Conservation (phyloP, 2,888 invertebrate species). For the Xiphydria camelus region DNA sequence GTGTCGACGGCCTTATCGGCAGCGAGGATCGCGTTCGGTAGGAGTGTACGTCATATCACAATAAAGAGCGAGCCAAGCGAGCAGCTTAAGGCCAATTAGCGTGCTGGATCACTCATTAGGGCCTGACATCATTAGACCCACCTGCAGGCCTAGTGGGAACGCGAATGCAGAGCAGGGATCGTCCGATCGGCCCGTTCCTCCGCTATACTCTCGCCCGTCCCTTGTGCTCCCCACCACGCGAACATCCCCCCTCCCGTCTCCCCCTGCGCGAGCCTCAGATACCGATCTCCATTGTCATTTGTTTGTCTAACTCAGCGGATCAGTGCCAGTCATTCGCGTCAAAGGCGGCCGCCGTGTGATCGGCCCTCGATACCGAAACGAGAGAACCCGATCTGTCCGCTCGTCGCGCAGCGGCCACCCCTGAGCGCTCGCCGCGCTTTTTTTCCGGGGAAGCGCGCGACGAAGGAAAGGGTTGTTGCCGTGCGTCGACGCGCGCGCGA, state of each 20-base stretch:
- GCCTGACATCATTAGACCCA: conserved; percentile 45
- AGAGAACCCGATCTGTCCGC: conserved; percentile 30
- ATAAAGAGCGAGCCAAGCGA: conserved; percentile 11
- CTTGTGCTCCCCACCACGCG: conserved; percentile 8
- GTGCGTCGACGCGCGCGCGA: no score
- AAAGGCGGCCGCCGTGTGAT: conserved; percentile 48
- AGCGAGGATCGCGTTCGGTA: conserved; percentile 9
- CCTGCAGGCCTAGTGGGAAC: conserved; percentile 38
- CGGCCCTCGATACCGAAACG: conserved; percentile 25
- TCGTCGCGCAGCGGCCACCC: conserved; percentile 32
- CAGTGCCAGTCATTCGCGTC: conserved; percentile 52
- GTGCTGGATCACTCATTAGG: conserved; percentile 48
- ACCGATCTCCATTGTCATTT: conserved; percentile 55
- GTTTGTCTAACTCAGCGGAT: conserved; percentile 54
- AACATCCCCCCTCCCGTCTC: conserved; percentile 16
- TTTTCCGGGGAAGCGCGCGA: no score
- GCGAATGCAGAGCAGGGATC: conserved; percentile 13
- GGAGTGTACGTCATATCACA: conserved; percentile 15
- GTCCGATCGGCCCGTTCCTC: conserved; percentile 10
- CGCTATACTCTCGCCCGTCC: conserved; percentile 11
- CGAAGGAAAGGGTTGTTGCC: no score
- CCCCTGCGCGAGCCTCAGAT: conserved; percentile 27
- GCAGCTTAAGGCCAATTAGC: conserved; percentile 54
- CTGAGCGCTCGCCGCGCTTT: conserved; percentile 26
- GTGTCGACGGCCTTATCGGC: no score